A percentile compares a stretch with the other conserved stretches of the same genome.
These are phyloP conservation scores for Allacma fusca DNA, from an alignment of 2,888 invertebrate species.

Conservation along the genomic window DNA sequence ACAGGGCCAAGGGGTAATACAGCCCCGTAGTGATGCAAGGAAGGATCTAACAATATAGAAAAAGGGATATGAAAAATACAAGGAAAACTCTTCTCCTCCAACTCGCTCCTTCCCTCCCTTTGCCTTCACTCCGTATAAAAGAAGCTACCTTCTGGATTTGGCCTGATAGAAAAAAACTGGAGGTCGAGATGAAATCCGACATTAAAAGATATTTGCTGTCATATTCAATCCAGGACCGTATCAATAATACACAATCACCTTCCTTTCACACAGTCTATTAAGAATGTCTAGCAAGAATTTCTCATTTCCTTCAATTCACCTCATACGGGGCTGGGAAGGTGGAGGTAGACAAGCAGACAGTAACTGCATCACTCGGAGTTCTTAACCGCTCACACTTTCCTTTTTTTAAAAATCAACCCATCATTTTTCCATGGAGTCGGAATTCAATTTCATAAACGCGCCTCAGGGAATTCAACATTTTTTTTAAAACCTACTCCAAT, in stretches of 20 bases:
- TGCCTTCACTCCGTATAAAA: too few relatives aligned
- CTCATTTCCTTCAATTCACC: constrained; percentile 17
- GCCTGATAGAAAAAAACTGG: constrained; percentile 26
- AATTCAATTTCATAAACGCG: constrained; percentile 13
- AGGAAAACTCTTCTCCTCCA: too few relatives aligned
- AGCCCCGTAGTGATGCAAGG: too few relatives aligned
- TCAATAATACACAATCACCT: constrained; percentile 55
- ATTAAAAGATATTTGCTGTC: constrained; percentile 55
- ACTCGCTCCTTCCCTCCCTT: too few relatives aligned
- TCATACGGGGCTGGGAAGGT: not conserved
- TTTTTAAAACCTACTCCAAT: not conserved
- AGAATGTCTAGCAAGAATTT: constrained; percentile 21
- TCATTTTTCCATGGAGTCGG: not conserved
- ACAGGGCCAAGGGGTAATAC: too few relatives aligned
- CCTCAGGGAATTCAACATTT: constrained; percentile 23
- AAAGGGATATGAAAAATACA: too few relatives aligned
- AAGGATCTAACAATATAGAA: too few relatives aligned
- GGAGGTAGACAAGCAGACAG: too few relatives aligned
- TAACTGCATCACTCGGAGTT: not conserved
- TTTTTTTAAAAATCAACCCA: constrained; percentile 8
- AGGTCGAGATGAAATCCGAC: constrained; percentile 51
- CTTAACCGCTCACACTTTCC: not conserved
- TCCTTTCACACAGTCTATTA: constrained; percentile 37
- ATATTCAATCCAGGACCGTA: constrained; percentile 50
- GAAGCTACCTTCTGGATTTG: too few relatives aligned